phyloP scores from a whole-genome alignment of 1,140 invertebrate genomes.

The Calosoma granatense region DNA sequence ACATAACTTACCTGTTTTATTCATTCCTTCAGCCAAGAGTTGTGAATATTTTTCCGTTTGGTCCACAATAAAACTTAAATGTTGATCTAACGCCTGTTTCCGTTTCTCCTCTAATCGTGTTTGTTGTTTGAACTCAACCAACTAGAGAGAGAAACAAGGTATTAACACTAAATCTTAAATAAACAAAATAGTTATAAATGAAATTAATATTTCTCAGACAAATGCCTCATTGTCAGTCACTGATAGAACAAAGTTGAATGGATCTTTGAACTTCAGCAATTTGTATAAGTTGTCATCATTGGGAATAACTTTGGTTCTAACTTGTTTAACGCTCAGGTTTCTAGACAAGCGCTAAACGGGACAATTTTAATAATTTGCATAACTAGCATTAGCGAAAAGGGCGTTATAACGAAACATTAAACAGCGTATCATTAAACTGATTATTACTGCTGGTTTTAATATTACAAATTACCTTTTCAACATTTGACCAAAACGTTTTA shows the following conservation, averaged over 20 bases:
- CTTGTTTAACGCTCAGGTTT: too few species aligned
- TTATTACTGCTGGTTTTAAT: too few species aligned
- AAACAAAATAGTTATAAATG: too few species aligned
- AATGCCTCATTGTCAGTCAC: slow-evolving; percentile 20
- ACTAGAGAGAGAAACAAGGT: slow-evolving; percentile 38
- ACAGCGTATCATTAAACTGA: too few species aligned
- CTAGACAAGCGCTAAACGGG: too few species aligned
- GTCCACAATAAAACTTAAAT: slow-evolving; percentile 96
- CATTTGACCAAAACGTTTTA: slow-evolving; percentile 91
- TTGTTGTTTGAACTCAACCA: slow-evolving; percentile 92
- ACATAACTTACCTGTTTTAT: slow-evolving; percentile 40
- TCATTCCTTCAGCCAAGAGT: slow-evolving; percentile 74
- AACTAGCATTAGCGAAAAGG: too few species aligned
- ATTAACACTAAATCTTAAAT: neutral
- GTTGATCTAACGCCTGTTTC: slow-evolving; percentile 92
- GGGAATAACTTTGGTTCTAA: too few species aligned
- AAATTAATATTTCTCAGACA: too few species aligned
- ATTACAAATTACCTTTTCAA: slow-evolving; percentile 66
- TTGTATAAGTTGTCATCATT: slow-evolving; percentile 18
- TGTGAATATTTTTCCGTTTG: slow-evolving; percentile 97
- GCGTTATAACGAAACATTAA: too few species aligned
- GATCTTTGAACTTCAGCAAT: slow-evolving; percentile 14
- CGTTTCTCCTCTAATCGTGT: slow-evolving; percentile 87
- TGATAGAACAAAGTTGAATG: slow-evolving; percentile 17
- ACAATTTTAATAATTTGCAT: too few species aligned